A percentile compares a stretch with the other conserved stretches of the same genome.
These are phyloP conservation scores for Macquaria australasica DNA, from an alignment of 2,113 vertebrate species.

Conservation along the genomic window DNA sequence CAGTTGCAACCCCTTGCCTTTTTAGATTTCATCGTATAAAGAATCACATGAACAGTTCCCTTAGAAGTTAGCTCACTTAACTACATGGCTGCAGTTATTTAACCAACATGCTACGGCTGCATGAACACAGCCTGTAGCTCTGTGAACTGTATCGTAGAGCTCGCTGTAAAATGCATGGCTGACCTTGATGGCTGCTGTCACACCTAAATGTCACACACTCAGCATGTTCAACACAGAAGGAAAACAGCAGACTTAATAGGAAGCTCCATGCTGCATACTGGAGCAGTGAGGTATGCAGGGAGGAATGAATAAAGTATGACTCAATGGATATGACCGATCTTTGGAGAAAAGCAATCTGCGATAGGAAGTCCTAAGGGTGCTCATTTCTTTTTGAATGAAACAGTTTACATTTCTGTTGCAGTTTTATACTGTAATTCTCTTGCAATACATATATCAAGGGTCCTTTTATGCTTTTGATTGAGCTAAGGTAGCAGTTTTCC, in stretches of 20 bases:
- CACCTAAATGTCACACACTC: conserved; percentile 52
- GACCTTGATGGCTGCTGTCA: conserved; percentile 32
- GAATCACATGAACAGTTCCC: not conserved
- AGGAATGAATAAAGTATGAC: conserved; percentile 22
- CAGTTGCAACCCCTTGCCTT: not conserved
- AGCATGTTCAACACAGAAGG: conserved; percentile 26
- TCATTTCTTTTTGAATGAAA: not conserved
- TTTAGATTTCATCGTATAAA: not conserved
- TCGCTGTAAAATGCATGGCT: conserved; percentile 13
- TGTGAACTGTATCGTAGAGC: not conserved
- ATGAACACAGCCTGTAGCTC: not conserved
- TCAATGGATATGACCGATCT: not conserved
- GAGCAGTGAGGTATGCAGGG: not conserved
- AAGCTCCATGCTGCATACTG: not conserved
- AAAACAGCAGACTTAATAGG: not conserved
- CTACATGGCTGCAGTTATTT: not conserved
- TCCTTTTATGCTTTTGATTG: not conserved
- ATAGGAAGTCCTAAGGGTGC: not conserved
- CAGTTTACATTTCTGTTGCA: not conserved
- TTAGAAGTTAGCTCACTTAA: not conserved
- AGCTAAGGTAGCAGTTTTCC: not conserved
- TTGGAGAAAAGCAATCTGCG: not conserved
- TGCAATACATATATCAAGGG: not conserved
- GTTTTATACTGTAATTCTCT: not conserved
- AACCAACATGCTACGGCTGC: not conserved